Evolutionary conservation across 2,888 invertebrate genomes (phyloP).

Genomic region (Conus canariensis): DNA sequence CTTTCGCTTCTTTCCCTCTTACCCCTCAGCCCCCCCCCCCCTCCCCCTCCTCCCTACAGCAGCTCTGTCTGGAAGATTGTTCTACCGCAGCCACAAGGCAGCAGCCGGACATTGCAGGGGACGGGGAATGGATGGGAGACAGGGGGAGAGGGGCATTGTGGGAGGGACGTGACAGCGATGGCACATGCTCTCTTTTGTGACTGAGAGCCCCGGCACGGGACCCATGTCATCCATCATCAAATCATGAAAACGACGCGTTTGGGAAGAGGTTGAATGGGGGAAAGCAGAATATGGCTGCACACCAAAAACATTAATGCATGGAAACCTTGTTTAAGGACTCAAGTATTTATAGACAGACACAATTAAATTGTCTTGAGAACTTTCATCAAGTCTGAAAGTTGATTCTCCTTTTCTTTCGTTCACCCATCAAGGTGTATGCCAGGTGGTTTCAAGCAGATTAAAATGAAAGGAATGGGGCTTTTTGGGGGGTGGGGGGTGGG

Average conservation of each 20-base stretch:
- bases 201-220: not conserved
- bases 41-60: not conserved
- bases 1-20: too few relatives aligned
- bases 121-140: not conserved
- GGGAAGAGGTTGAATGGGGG: not conserved
- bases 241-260: constrained; percentile 29
- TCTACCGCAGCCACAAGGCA: constrained; percentile 9
- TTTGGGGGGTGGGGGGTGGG: too few relatives aligned
- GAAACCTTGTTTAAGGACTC: too few relatives aligned
- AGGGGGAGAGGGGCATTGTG: not conserved
- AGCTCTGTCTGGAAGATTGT: constrained; percentile 7
- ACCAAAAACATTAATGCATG: too few relatives aligned
- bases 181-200: constrained; percentile 8
- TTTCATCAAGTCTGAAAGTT: too few relatives aligned
- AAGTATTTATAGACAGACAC: too few relatives aligned
- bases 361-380: too few relatives aligned
- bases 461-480: too few relatives aligned
- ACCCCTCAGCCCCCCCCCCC: not conserved
- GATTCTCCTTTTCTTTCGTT: too few relatives aligned
- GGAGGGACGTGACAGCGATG: too few relatives aligned
- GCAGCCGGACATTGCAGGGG: not conserved
- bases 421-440: too few relatives aligned
- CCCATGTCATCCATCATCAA: constrained; percentile 28
- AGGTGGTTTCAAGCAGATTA: too few relatives aligned
- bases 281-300: not conserved